Conservation (phyloP, 2,113 vertebrate species). For the Cheilinus undulatus region DNA sequence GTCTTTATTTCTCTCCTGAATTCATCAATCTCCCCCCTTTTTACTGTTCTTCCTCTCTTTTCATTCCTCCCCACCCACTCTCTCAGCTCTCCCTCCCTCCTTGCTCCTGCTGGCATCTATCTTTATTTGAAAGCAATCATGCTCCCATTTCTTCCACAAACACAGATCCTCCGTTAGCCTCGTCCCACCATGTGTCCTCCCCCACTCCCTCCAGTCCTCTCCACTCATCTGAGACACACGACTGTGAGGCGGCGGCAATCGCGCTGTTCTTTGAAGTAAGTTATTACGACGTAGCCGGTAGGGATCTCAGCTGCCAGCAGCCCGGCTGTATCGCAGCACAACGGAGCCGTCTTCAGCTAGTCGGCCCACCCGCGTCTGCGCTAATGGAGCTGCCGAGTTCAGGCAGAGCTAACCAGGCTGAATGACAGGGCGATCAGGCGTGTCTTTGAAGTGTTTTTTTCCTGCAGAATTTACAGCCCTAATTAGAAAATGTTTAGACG, state of each 20-base stretch:
- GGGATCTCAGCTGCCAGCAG: constrained; percentile 48
- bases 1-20: constrained; percentile 21
- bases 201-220: constrained; percentile 28
- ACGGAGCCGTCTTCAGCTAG: constrained; percentile 38
- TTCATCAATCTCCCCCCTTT: neutral
- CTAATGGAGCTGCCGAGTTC: constrained; percentile 28
- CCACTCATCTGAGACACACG: constrained; percentile 21
- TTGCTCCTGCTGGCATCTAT: constrained; percentile 14
- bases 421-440: constrained; percentile 11
- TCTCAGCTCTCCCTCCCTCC: neutral
- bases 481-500: constrained; percentile 10
- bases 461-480: neutral
- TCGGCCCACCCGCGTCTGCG: constrained; percentile 20
- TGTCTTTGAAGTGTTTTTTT: neutral
- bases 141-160: constrained; percentile 8
- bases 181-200: constrained; percentile 44
- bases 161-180: constrained; percentile 32
- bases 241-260: constrained; percentile 38
- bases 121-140: constrained; percentile 34
- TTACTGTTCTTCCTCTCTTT: constrained; percentile 2
- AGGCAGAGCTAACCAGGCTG: constrained; percentile 9
- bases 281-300: constrained; percentile 36
- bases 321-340: constrained; percentile 20
- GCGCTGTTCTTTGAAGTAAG: constrained; percentile 49
- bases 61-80: constrained; percentile 10